phyloP scores from a whole-genome alignment of 35 echinoderm and acorn worm species.

The Lytechinus pictus region DNA sequence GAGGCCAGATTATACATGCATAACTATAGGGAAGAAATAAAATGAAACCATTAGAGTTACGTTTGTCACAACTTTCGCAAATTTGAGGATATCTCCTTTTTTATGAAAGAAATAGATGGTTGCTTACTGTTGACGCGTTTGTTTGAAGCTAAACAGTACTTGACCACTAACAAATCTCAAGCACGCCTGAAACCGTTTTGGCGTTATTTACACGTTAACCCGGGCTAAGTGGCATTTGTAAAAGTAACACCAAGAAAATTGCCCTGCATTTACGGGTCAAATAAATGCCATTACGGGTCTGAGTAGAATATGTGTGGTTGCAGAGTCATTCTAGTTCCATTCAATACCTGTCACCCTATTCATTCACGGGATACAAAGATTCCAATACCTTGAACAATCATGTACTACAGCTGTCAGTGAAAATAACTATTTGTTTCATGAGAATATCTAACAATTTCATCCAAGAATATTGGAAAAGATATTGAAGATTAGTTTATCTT shows the following conservation, averaged over 20 bases:
- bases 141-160: slow-evolving; percentile 2
- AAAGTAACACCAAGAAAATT: background rate
- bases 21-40: too few relatives aligned
- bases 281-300: background rate
- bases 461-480: too few relatives aligned
- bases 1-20: too few relatives aligned
- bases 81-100: too few relatives aligned
- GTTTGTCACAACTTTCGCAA: too few relatives aligned
- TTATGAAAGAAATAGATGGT: background rate
- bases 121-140: background rate
- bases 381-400: too few relatives aligned
- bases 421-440: too few relatives aligned
- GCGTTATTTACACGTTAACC: background rate
- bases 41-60: too few relatives aligned
- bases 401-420: too few relatives aligned
- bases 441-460: too few relatives aligned
- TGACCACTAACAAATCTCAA: background rate
- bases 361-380: too few relatives aligned
- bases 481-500: too few relatives aligned
- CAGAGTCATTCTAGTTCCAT: background rate
- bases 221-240: background rate
- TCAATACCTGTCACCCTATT: background rate
- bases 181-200: background rate
- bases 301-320: background rate
- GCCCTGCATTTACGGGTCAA: background rate